These are phyloP conservation scores for Xenopus borealis DNA, from an alignment of 2,113 vertebrate species.

Conservation along the genomic window DNA sequence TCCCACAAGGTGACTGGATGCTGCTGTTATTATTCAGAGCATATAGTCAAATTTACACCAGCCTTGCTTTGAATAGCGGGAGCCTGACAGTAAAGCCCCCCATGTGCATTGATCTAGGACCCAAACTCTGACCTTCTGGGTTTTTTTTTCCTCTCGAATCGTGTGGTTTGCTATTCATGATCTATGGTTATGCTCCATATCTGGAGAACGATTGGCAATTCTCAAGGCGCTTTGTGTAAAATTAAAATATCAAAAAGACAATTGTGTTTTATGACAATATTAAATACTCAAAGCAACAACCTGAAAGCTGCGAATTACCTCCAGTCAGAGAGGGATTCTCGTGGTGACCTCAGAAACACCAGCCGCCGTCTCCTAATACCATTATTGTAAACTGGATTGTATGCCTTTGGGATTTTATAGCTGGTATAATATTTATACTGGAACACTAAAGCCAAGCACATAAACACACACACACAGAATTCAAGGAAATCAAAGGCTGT, in stretches of 20 bases:
- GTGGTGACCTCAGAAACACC: no score
- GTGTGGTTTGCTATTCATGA: slow-evolving; percentile 16
- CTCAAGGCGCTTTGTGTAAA: slow-evolving; percentile 15
- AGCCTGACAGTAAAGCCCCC: slow-evolving; percentile 16
- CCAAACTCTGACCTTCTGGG: slow-evolving; percentile 14
- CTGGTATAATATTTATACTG: no score
- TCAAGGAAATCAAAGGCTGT: no score
- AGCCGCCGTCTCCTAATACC: no score
- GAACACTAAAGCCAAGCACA: no score
- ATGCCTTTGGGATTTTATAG: no score
- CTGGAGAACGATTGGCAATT: slow-evolving; percentile 9
- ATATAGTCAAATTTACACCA: slow-evolving; percentile 43
- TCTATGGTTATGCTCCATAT: slow-evolving; percentile 1
- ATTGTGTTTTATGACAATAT: slow-evolving; percentile 19
- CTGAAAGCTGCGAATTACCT: slow-evolving; percentile 22
- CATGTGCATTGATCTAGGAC: slow-evolving; percentile 13
- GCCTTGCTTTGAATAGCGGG: slow-evolving; percentile 10
- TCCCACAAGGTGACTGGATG: slow-evolving; percentile 38
- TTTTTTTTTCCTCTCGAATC: slow-evolving; percentile 13
- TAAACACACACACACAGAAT: no score
- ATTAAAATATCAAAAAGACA: slow-evolving; percentile 23
- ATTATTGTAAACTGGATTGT: no score
- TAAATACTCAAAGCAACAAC: background rate
- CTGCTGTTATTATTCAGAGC: slow-evolving; percentile 26
- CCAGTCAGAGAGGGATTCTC: background rate